A percentile compares a stretch with the other conserved stretches of the same genome.
Evolutionary conservation across 2,888 invertebrate species (phyloP).

Genomic region (Spialia ferax): DNA sequence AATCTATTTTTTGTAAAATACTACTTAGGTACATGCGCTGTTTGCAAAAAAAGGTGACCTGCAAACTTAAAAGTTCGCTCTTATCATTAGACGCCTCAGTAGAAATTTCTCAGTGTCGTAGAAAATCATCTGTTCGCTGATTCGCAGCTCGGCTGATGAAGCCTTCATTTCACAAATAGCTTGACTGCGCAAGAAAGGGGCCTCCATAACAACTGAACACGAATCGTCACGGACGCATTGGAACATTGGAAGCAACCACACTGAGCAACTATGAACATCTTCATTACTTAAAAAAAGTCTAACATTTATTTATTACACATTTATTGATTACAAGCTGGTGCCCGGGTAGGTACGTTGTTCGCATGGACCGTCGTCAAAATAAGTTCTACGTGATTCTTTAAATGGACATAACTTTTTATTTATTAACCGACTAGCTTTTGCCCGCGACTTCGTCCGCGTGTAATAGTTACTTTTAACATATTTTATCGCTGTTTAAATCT

Average conservation of each 20-base stretch:
- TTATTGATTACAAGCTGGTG: too few relatives aligned
- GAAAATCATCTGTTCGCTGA: constrained; percentile 27
- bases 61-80: neutral
- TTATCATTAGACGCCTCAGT: neutral
- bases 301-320: too few relatives aligned
- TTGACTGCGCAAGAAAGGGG: constrained; percentile 14
- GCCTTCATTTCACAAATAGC: constrained; percentile 38
- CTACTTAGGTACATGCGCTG: neutral
- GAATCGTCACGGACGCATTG: neutral
- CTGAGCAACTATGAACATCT: constrained; percentile 13
- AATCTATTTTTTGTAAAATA: too few relatives aligned
- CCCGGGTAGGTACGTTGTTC: too few relatives aligned
- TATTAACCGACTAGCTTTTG: too few relatives aligned
- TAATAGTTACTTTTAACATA: too few relatives aligned
- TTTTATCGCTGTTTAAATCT: too few relatives aligned
- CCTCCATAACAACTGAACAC: constrained; percentile 21
- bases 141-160: constrained; percentile 17
- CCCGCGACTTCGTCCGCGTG: too few relatives aligned
- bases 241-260: constrained; percentile 23
- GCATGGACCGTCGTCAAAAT: too few relatives aligned
- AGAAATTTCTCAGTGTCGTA: constrained; percentile 17
- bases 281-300: neutral
- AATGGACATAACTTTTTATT: too few relatives aligned
- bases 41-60: neutral
- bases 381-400: too few relatives aligned